Evolutionary conservation across 2,888 invertebrate species (phyloP), one percentile per base, ranked within the genome.

Genomic region (Polyommatus icarus): DNA sequence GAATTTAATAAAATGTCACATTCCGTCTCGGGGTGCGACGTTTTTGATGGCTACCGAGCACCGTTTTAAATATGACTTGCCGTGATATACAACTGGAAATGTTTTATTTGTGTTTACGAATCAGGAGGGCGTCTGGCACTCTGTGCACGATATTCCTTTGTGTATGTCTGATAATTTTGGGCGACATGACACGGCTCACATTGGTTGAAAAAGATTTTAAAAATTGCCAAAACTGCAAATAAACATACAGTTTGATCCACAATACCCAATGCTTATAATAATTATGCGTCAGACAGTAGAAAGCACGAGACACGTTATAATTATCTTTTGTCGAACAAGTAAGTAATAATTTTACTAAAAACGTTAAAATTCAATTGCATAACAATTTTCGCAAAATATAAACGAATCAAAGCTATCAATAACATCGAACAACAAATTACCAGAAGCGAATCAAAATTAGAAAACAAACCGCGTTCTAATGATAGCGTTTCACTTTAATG

Each of bases 1-100:
- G 87, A 88, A 88, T 89, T 90, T 90, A 89, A 90, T 90, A 89
- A 89, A 90, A 88, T 83, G 88, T 86, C 87, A 86, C 85, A 81
- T 81, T 79, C 77, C 80, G 77, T 73, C 54, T 67, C 67, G 29
- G 76, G 79, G 80, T 76, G 81, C 81, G 83, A 83, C 81, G 79
- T 82, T 81, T 81, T 82, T 81, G 82, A 82, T 80, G 79, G 81
- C 79, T 80, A 79, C 79, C 75, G 59, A 75, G 67, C 67, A 67
- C 67, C 29, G 67, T 71, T 36, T 71, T 77, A 71, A 72, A 77
- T 77, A 36, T 76, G 32, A 36, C 57, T 57, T 76, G 57, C 36
- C 57, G 54, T 77, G 59, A 75, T 61, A 77, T 40, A 72, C 72
- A 20, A 32, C 15, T 67, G 72, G 5, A 20, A 8, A 40, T 40